These are phyloP conservation scores for Desmodus rotundus DNA, from an alignment of 2,113 vertebrate genomes.

Conservation along the genomic window DNA sequence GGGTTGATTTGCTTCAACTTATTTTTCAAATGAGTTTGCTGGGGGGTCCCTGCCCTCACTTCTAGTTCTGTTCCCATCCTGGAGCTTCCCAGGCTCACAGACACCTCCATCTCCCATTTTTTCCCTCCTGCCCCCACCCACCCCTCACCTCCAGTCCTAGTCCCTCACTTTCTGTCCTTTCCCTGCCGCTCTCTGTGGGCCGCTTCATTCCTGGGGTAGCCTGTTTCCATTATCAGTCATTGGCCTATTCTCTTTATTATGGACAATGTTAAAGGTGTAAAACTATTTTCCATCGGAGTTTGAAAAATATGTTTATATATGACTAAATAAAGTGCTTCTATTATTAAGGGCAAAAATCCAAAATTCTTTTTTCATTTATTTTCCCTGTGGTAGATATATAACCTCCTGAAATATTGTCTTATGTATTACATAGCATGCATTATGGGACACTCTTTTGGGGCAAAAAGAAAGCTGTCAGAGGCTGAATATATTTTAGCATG, in stretches of 20 bases:
- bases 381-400: neutral
- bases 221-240: neutral
- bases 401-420: neutral
- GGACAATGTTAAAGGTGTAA: neutral
- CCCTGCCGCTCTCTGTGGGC: neutral
- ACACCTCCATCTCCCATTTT: accelerated
- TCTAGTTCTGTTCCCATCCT: neutral
- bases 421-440: neutral
- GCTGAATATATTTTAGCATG: neutral
- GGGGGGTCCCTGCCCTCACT: neutral
- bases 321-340: neutral
- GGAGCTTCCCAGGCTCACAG: neutral
- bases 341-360: neutral
- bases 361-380: neutral
- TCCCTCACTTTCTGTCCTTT: neutral
- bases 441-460: neutral
- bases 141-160: neutral
- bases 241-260: neutral
- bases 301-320: neutral
- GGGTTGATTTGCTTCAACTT: neutral
- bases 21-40: neutral
- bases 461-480: neutral
- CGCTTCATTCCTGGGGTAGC: neutral
- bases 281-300: neutral
- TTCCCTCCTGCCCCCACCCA: neutral